Percentiles rank a stretch among this genome's conserved stretches.
These are phyloP conservation scores for Erpornis zantholeuca DNA, from an alignment of 2,113 vertebrate genomes.

Conservation along the genomic window DNA sequence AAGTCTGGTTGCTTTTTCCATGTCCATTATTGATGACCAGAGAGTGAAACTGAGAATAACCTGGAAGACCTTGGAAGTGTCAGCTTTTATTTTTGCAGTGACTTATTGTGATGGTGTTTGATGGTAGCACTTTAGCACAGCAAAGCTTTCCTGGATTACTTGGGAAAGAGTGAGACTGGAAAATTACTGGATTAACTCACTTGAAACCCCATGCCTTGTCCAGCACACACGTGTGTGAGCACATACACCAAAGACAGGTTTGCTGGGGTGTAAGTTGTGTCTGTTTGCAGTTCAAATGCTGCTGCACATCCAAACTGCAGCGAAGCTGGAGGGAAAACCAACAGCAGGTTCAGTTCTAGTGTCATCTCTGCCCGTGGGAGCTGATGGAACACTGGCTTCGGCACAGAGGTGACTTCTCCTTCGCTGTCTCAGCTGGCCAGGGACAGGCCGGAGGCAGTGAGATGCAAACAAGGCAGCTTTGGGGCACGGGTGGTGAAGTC, in stretches of 20 bases:
- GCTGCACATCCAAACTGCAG: background rate
- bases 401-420: background rate
- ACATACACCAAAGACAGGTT: background rate
- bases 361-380: background rate
- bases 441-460: background rate
- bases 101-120: background rate
- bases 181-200: background rate
- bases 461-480: background rate
- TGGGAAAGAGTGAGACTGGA: background rate
- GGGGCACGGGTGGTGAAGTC: background rate
- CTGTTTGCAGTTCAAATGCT: background rate
- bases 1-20: background rate
- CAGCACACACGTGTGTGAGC: background rate
- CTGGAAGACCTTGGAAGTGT: background rate
- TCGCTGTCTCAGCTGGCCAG: background rate
- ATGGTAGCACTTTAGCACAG: background rate
- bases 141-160: background rate
- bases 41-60: background rate
- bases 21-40: background rate
- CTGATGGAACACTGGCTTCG: background rate
- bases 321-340: rapidly evolving
- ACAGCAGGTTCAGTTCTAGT: rapidly evolving
- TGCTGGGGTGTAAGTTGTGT: background rate
- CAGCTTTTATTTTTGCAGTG: background rate
- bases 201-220: background rate